Evolutionary conservation across 2,888 invertebrate species (phyloP).

Genomic region (Beris chalybata): DNA sequence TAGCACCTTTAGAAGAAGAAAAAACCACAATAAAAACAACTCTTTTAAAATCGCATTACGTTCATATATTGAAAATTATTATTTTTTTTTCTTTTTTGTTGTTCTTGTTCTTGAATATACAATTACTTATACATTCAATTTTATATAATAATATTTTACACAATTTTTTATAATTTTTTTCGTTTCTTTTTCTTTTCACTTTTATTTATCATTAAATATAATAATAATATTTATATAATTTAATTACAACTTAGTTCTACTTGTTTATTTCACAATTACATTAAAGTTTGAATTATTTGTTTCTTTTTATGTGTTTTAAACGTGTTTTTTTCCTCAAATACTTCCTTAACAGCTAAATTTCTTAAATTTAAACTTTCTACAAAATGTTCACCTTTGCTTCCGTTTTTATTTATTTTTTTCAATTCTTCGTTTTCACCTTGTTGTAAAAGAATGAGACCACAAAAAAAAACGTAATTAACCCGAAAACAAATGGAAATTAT

Average conservation of each 20-base stretch:
- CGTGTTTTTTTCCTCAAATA: too few relatives aligned
- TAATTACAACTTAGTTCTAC: constrained; percentile 27
- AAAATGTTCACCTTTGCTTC: too few relatives aligned
- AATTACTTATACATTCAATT: constrained; percentile 25
- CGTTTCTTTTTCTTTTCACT: constrained; percentile 2
- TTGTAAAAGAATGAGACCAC: too few relatives aligned
- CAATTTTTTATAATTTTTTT: constrained; percentile 18
- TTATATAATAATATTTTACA: constrained; percentile 25
- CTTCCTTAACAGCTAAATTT: too few relatives aligned
- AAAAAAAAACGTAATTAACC: too few relatives aligned
- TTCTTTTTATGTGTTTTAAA: too few relatives aligned
- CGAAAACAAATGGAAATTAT: too few relatives aligned
- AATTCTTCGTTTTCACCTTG: too few relatives aligned
- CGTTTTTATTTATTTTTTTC: too few relatives aligned
- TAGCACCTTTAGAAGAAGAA: too few relatives aligned
- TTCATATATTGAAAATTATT: constrained; percentile 38
- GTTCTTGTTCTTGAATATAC: constrained; percentile 16
- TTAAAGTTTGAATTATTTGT: too few relatives aligned
- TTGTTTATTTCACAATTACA: background rate
- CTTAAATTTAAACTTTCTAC: too few relatives aligned
- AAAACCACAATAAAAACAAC: background rate
- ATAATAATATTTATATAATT: constrained; percentile 24
- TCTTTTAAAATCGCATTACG: constrained; percentile 36
- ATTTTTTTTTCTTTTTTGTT: constrained; percentile 21
- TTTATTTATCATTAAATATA: constrained; percentile 12